Evolutionary conservation across 2,797 vertebrate species (phyloP).

Genomic region (Lacerta bilineata): DNA sequence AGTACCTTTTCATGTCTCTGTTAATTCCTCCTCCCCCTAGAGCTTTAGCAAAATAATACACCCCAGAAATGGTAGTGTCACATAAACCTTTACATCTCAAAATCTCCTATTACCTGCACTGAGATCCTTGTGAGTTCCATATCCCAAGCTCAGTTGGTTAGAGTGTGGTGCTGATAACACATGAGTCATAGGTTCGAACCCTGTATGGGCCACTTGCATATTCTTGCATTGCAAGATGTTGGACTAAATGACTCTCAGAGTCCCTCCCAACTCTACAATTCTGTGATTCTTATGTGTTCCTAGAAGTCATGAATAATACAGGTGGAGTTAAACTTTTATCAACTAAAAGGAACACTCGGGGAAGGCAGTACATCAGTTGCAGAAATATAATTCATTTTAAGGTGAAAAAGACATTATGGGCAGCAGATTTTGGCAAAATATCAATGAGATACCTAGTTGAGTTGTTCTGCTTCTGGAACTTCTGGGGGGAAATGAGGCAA

Average conservation of each 20-base stretch:
- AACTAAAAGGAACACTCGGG: constrained; percentile 60
- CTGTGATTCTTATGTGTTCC: background rate
- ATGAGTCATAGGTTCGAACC: too few species aligned
- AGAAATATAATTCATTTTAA: constrained; percentile 50
- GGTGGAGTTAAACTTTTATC: background rate
- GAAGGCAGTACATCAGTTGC: constrained; percentile 58
- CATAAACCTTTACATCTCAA: constrained; percentile 41
- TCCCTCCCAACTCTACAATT: too few species aligned
- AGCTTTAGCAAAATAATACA: constrained; percentile 40
- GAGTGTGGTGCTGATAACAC: too few species aligned
- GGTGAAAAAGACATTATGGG: constrained; percentile 44
- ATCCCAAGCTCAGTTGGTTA: background rate
- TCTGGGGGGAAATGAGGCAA: constrained; percentile 68
- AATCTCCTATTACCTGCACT: constrained; percentile 45
- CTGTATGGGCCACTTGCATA: too few species aligned
- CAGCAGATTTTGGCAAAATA: constrained; percentile 69
- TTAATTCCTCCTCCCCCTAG: constrained; percentile 12
- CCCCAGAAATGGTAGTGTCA: constrained; percentile 31
- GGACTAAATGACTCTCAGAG: too few species aligned
- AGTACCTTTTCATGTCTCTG: constrained; percentile 38
- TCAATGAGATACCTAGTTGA: constrained; percentile 75
- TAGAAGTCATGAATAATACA: constrained; percentile 38
- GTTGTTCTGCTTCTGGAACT: constrained; percentile 74
- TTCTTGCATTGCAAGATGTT: too few species aligned
- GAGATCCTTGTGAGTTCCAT: constrained; percentile 55